A percentile compares a stretch with the other conserved stretches of the same genome.
Conservation (phyloP, 1,140 invertebrate genomes). For the Bombus soroeensis region DNA sequence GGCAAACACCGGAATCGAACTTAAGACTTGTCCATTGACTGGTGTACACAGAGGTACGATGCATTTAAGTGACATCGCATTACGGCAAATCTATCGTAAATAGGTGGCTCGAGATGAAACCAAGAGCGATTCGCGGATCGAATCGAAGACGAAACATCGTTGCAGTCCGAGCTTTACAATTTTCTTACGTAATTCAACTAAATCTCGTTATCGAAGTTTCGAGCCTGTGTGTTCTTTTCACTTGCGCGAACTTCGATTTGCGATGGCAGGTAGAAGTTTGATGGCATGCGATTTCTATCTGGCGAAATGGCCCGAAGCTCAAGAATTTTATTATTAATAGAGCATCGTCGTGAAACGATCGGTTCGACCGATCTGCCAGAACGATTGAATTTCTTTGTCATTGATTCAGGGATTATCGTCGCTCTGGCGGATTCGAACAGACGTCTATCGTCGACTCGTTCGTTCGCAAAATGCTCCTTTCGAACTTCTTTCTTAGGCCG, state of each 20-base stretch:
- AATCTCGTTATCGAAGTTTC: conserved; percentile 33
- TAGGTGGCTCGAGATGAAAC: conserved; percentile 32
- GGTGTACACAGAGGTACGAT: background rate
- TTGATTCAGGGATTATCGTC: conserved; percentile 19
- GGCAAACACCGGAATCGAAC: background rate
- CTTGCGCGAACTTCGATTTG: background rate
- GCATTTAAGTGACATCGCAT: conserved; percentile 33
- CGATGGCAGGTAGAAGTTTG: background rate
- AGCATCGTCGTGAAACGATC: background rate
- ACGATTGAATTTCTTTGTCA: conserved; percentile 29
- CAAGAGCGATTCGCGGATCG: background rate
- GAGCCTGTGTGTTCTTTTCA: no score
- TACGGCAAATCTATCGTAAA: conserved; percentile 49
- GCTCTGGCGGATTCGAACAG: conserved; percentile 47
- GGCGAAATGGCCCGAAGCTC: background rate
- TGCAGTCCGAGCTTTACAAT: conserved; percentile 7
- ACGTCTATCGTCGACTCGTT: conserved; percentile 45
- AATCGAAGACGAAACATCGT: conserved; percentile 7
- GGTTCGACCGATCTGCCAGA: background rate
- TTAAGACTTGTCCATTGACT: background rate
- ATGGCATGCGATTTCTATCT: background rate
- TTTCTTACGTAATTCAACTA: conserved; percentile 56
- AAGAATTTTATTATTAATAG: conserved; percentile 29
- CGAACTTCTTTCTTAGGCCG: conserved; percentile 4
- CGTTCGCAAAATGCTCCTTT: conserved; percentile 38